Base-by-base conservation (phyloP, 2,113 vertebrate genomes). In the Hiodon tergisus region DNA sequence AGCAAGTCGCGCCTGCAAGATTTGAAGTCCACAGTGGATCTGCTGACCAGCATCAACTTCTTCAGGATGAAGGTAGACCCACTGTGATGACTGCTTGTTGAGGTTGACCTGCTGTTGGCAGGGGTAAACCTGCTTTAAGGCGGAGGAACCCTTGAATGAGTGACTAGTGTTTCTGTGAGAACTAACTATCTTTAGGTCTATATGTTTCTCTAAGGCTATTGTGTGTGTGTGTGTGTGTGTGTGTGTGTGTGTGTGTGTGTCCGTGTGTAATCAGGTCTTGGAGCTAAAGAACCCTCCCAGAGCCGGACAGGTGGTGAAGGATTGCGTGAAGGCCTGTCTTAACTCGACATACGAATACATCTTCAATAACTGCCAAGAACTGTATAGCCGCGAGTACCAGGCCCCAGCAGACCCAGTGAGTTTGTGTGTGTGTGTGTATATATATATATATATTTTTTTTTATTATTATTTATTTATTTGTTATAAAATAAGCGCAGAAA, bases 271-370 rank as follows among this genome's bases (percentile, higher is more conserved):
- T 31, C 82, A 98, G 96, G 96, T 99, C 0, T 87, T 97, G 87
- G 96, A 98, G 76, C 87, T 98, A 58, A 94, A 94, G 85, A 97
- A 92, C 65, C 97, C 97, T 7, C 97, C 97, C 9, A 87, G 96
- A 70, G 96, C 96, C 4, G 94, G 96, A 72, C 94, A 94, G 48
- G 96, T 98, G 71, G 97, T 99, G 55, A 94, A 92, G 67, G 95
- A 96, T 81, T 99, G 97, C 75, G 95, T 98, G 69, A 98, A 97
- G 80, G 97, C 97, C 70, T 99, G 96, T 62, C 93, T 98, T 79
- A 98, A 98, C 84, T 99, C 97, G 74, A 98, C 96, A 57, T 98
- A 99, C 0, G 96, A 98, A 79, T 99, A 98, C 87, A 98, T 99
- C 88, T 99, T 99, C 90, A 99, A 98, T 89, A 99, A 98, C 76